Conservation (phyloP, 2,888 invertebrate genomes). For the Zonitis immaculata region DNA sequence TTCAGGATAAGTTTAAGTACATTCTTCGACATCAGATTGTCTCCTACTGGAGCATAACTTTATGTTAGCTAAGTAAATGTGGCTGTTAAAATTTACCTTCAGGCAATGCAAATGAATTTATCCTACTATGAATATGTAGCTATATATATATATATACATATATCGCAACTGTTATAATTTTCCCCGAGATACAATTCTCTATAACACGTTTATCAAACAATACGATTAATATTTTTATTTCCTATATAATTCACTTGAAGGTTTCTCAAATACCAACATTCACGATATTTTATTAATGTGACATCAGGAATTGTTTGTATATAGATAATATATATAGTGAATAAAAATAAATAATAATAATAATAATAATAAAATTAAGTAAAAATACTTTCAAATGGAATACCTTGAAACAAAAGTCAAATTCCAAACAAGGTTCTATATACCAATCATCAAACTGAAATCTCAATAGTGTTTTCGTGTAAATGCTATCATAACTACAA, state of each 20-base stretch:
- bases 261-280: not conserved
- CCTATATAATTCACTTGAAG: not conserved
- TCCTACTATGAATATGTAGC: constrained; percentile 11
- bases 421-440: constrained; percentile 8
- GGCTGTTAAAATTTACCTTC: constrained; percentile 13
- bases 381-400: not conserved
- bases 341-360: too few species aligned
- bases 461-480: constrained; percentile 24
- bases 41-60: constrained; percentile 7
- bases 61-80: constrained; percentile 10
- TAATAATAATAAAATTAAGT: not conserved
- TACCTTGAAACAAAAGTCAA: not conserved
- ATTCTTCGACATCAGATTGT: constrained; percentile 5
- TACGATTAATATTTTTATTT: not conserved
- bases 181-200: not conserved
- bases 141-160: too few species aligned
- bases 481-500: constrained; percentile 23
- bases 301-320: not conserved
- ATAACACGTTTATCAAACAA: too few species aligned
- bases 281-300: not conserved
- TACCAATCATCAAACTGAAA: constrained; percentile 19
- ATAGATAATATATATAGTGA: too few species aligned
- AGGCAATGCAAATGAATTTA: constrained; percentile 18
- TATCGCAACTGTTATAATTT: not conserved
- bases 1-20: not conserved